Evolutionary conservation across 35 echinoderm and acorn worm genomes (phyloP).

Genomic region (Anneissia japonica): DNA sequence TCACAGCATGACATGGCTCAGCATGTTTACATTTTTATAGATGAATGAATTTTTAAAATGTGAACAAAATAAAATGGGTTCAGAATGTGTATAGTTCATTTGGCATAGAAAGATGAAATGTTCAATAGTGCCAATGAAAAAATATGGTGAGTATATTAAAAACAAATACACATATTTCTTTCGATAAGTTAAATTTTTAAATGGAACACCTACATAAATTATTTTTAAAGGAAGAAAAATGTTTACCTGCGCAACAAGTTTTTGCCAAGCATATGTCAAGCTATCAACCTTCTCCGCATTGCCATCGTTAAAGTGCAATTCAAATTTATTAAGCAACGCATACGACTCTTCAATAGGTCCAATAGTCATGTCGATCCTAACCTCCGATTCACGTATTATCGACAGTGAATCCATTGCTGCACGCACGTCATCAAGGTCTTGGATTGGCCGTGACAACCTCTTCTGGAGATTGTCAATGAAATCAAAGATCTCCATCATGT

Average conservation of each 20-base stretch:
- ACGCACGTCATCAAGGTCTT: constrained; percentile 88
- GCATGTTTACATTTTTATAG: no score
- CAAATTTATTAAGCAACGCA: constrained; percentile 76
- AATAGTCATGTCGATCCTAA: constrained; percentile 92
- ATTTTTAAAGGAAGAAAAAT: no score
- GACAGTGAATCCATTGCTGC: constrained; percentile 74
- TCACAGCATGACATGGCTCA: no score
- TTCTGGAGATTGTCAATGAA: constrained; percentile 96
- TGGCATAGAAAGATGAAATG: no score
- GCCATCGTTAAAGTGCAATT: constrained; percentile 80
- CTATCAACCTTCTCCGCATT: constrained; percentile 93
- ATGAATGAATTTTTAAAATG: no score
- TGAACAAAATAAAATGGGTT: no score
- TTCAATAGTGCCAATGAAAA: no score
- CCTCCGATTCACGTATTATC: constrained; percentile 82
- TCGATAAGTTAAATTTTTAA: no score
- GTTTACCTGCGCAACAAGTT: constrained; percentile 63
- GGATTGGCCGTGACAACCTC: constrained; percentile 72
- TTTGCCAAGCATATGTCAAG: constrained; percentile 94
- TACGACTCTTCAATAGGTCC: constrained; percentile 88
- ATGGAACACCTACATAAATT: no score
- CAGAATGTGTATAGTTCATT: no score
- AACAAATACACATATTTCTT: no score
- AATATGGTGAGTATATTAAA: no score
- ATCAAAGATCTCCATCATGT: constrained; percentile 86